Conservation (phyloP, 2,888 invertebrate species). For the Pristionchus fissidentatus region DNA sequence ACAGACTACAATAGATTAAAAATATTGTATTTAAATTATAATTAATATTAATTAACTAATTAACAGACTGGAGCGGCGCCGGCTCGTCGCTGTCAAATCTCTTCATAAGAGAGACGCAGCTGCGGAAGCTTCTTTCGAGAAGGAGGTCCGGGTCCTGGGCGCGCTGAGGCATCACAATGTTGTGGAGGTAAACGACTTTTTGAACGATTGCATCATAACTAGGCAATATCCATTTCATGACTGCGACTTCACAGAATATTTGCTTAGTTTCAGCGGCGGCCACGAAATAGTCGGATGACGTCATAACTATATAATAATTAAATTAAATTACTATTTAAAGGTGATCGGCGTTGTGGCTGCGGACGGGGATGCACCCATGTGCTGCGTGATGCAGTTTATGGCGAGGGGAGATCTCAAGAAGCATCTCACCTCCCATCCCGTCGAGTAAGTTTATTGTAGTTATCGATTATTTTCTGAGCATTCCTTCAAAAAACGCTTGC, state of each 20-base stretch:
- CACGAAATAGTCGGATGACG: background rate
- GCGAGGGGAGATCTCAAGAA: slow-evolving; percentile 88
- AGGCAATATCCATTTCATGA: too few species aligned
- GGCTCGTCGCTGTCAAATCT: slow-evolving; percentile 56
- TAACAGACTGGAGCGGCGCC: slow-evolving; percentile 27
- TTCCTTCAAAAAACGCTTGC: too few species aligned
- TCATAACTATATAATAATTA: background rate
- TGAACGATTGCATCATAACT: too few species aligned
- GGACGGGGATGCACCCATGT: slow-evolving; percentile 79
- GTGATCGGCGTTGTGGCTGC: slow-evolving; percentile 64
- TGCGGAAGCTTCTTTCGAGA: slow-evolving; percentile 64
- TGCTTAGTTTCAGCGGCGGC: too few species aligned
- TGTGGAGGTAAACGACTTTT: slow-evolving; percentile 63
- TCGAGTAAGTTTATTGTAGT: slow-evolving; percentile 54
- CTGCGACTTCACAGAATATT: too few species aligned
- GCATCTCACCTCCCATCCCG: slow-evolving; percentile 76
- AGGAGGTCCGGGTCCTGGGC: slow-evolving; percentile 66
- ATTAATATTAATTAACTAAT: background rate
- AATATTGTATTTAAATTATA: too few species aligned
- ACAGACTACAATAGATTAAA: too few species aligned
- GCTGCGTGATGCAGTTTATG: slow-evolving; percentile 90
- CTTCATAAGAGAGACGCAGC: slow-evolving; percentile 57
- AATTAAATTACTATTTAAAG: background rate
- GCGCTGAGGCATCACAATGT: slow-evolving; percentile 69
- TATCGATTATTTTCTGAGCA: too few species aligned